Conservation (phyloP, 2,113 vertebrate species). For the Ginglymostoma cirratum region DNA sequence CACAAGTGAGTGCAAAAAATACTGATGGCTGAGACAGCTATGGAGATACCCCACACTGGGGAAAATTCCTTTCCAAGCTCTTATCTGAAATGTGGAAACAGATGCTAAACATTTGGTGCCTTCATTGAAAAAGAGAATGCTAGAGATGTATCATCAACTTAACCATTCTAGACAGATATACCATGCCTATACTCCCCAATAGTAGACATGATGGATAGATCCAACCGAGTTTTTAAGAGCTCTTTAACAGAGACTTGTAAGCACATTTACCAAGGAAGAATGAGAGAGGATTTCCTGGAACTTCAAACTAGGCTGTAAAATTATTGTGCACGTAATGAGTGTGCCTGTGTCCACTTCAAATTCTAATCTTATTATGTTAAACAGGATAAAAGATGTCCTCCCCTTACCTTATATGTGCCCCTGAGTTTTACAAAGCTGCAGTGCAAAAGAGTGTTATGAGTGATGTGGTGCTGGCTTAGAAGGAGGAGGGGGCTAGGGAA, state of each 20-base stretch:
- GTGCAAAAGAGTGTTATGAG: background rate
- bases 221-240: background rate
- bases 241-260: background rate
- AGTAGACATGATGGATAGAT: background rate
- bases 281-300: background rate
- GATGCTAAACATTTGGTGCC: background rate
- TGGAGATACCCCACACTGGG: no score
- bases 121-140: background rate
- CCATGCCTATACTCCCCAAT: background rate
- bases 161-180: background rate
- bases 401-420: background rate
- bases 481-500: background rate
- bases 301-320: background rate
- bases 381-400: background rate
- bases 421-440: background rate
- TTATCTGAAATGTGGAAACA: background rate
- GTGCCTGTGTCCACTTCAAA: background rate
- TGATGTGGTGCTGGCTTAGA: background rate
- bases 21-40: background rate
- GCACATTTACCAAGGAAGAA: background rate
- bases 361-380: background rate
- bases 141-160: background rate
- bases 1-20: background rate
- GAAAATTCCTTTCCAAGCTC: background rate
- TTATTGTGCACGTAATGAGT: background rate